Conservation (phyloP, 1,140 invertebrate species). For the Listronotus oregonensis region DNA sequence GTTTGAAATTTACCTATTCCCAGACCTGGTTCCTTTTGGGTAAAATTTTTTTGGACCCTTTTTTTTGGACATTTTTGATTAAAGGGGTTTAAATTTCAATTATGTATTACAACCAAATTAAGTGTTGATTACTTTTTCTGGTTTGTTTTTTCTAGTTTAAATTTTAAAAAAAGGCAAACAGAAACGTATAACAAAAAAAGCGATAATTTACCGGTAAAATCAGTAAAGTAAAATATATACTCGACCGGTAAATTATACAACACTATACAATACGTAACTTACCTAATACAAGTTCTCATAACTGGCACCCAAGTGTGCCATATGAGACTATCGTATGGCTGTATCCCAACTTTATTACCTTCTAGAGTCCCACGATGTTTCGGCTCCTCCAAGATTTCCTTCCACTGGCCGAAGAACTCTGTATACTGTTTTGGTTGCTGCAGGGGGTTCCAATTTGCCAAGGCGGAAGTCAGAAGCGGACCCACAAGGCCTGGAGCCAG, state of each 20-base stretch:
- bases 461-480: slow-evolving; percentile 69
- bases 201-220: not conserved
- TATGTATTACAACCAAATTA: too few species aligned
- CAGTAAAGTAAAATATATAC: not conserved
- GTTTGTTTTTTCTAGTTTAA: too few species aligned
- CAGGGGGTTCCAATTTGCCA: slow-evolving; percentile 78
- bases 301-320: slow-evolving; percentile 91
- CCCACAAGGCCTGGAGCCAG: slow-evolving; percentile 69
- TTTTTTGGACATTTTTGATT: too few species aligned
- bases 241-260: not conserved
- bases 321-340: slow-evolving; percentile 79
- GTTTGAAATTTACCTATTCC: too few species aligned
- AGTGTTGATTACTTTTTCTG: too few species aligned
- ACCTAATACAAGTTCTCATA: slow-evolving; percentile 71
- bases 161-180: too few species aligned
- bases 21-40: too few species aligned
- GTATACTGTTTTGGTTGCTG: slow-evolving; percentile 65
- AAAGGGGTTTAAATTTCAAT: too few species aligned
- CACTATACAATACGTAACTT: slow-evolving; percentile 50
- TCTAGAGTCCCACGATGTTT: slow-evolving; percentile 53
- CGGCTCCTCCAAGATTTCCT: slow-evolving; percentile 65
- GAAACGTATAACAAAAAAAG: not conserved
- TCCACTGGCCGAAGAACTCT: slow-evolving; percentile 75
- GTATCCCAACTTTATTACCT: slow-evolving; percentile 63
- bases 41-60: too few species aligned